These are phyloP conservation scores for Porites lobata DNA, from an alignment of 92 coral and sea anemone genomes.

Conservation along the genomic window DNA sequence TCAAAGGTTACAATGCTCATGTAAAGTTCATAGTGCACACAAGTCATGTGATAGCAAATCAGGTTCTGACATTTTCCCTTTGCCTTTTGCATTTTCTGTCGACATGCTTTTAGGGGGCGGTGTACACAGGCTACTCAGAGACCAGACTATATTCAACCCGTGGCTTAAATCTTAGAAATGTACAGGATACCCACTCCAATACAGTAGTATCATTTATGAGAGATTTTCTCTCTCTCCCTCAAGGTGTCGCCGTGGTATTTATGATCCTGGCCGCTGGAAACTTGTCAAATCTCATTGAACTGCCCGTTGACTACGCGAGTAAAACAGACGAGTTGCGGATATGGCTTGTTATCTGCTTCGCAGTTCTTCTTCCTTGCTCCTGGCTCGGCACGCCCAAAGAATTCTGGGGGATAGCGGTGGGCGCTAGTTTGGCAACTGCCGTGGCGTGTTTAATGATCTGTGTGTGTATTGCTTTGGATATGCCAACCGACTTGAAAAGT, in stretches of 20 bases:
- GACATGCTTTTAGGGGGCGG: too few species aligned
- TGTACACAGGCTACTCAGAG: too few species aligned
- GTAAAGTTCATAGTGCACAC: too few species aligned
- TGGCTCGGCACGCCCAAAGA: conserved; percentile 99
- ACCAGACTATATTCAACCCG: too few species aligned
- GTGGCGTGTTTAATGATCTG: conserved; percentile 87
- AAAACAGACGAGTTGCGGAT: conserved; percentile 73
- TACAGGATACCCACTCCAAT: too few species aligned
- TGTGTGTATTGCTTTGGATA: conserved; percentile 76
- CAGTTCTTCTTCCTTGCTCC: conserved; percentile 83
- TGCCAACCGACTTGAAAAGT: conserved; percentile 65
- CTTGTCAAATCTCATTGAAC: conserved; percentile 71
- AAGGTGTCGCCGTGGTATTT: conserved; percentile 93
- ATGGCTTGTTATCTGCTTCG: conserved; percentile 89
- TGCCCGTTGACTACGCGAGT: conserved; percentile 53
- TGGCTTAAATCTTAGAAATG: too few species aligned
- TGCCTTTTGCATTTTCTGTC: too few species aligned
- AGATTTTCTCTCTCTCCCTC: neutral
- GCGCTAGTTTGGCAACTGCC: conserved; percentile 91
- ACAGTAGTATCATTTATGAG: neutral
- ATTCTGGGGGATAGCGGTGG: conserved; percentile 94
- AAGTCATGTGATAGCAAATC: too few species aligned
- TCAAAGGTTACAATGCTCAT: too few species aligned
- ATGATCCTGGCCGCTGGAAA: conserved; percentile 91
- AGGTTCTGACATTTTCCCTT: too few species aligned